Base-by-base conservation (phyloP, 1,140 invertebrate species). In the Drosophila parabipectinata region DNA sequence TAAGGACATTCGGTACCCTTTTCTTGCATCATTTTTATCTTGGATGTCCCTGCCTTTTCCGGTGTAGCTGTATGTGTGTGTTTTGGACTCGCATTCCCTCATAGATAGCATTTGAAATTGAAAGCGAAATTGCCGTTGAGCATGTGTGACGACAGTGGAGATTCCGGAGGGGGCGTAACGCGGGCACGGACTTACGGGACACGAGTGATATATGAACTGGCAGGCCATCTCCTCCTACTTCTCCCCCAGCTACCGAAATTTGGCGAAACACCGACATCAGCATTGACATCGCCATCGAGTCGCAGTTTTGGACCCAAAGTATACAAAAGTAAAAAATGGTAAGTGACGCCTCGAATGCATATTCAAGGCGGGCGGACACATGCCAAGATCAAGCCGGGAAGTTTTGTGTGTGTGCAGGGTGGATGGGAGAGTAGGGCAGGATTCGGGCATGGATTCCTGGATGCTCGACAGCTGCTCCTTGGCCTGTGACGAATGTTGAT, bases 41-140 rank as follows among this genome's bases (percentile, higher is more conserved):
- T 41, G 50, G 41, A 41, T 74, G 72, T 58, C 54, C 60, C 71
- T 74, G 59, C 54, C 55, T 41, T 52, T 30, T 52, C 47, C 44
- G 15, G 41, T 7, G 30, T 8, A 18, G 24, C 26, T 39, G 24
- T 52, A 8, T 62, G 68, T 54, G 69, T 21, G 76, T 50, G 63
- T 58, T 57, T 52, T 78, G 41, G 41, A 44, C 41, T 82, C 66
- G 66, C 66, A 69, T 69, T 69, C 66, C 66, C 74, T 83, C 76
- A 88, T 79, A 83, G 83, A 87, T 87, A 83, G 79, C 83, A 87
- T 87, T 83, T 81, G 83, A 87, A 87, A 87, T 87, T 87, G 83
- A 87, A 87, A 87, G 83, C 83, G 83, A 87, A 87, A 87, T 87
- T 87, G 83, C 67, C 47, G 79, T 73, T 79, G 79, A 88, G 79